A percentile compares a stretch with the other conserved stretches of the same genome.
Conservation (phyloP, 92 coral and sea anemone genomes). For the Blastomussa wellsi region DNA sequence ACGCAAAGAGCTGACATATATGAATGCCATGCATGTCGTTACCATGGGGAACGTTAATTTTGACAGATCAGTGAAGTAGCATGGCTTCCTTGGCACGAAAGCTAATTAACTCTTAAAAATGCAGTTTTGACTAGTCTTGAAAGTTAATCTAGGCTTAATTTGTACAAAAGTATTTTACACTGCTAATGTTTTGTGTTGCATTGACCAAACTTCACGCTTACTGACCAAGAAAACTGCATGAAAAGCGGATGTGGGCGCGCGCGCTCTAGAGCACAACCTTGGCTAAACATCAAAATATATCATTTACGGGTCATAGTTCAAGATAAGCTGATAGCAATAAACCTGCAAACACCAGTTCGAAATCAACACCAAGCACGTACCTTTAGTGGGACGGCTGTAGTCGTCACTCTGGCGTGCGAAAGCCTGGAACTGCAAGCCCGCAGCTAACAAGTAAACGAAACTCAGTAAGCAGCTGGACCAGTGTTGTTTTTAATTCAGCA, state of each 20-base stretch:
- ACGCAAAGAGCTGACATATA: not conserved
- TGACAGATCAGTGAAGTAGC: not conserved
- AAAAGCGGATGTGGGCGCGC: not conserved
- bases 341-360: not conserved
- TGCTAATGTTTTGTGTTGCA: no score
- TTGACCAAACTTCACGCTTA: no score
- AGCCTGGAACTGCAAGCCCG: not conserved
- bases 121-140: no score
- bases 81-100: no score
- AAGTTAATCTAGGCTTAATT: no score
- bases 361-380: not conserved
- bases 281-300: not conserved
- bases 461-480: not conserved
- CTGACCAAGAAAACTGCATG: no score
- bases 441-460: not conserved
- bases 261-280: not conserved
- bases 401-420: not conserved
- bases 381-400: no score
- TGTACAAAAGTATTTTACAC: no score
- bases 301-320: not conserved
- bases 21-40: not conserved
- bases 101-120: no score
- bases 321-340: not conserved
- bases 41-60: not conserved
- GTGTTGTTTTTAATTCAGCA: not conserved